phyloP scores from a whole-genome alignment of 2,888 invertebrate genomes.

The Pilophorus perplexus region DNA sequence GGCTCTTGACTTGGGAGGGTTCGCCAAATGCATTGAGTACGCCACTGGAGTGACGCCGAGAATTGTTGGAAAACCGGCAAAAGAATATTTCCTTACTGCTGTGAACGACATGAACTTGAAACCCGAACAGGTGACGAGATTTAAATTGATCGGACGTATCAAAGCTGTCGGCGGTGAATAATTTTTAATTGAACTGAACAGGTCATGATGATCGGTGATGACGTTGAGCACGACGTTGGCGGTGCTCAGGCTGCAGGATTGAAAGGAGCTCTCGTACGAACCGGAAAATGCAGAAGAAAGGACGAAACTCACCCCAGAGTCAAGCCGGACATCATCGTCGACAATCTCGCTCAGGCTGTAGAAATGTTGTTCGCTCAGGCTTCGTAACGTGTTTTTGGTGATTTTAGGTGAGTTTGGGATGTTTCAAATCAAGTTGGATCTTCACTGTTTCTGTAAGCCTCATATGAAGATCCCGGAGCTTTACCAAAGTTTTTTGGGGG shows the following conservation, averaged over 20 bases:
- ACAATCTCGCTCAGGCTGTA: slow-evolving; percentile 46
- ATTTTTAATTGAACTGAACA: slow-evolving; percentile 51
- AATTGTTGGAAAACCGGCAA: slow-evolving; percentile 72
- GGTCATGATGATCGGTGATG: slow-evolving; percentile 70
- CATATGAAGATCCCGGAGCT: too few species aligned
- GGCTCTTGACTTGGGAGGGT: slow-evolving; percentile 76
- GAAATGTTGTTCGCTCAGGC: slow-evolving; percentile 18
- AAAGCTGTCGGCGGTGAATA: neutral
- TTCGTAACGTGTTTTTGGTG: too few species aligned
- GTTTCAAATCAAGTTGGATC: too few species aligned
- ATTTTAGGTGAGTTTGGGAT: too few species aligned
- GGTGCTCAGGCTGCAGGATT: slow-evolving; percentile 73
- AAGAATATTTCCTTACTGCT: slow-evolving; percentile 63
- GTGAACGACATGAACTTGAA: slow-evolving; percentile 55
- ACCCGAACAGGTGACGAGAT: slow-evolving; percentile 68
- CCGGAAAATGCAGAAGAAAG: slow-evolving; percentile 69
- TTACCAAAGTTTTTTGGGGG: too few species aligned
- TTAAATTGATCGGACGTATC: neutral
- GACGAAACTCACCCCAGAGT: slow-evolving; percentile 56
- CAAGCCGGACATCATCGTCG: slow-evolving; percentile 45
- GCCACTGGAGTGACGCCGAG: slow-evolving; percentile 65
- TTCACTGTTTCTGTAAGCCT: too few species aligned
- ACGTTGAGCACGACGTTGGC: slow-evolving; percentile 71
- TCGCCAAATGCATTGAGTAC: slow-evolving; percentile 74
- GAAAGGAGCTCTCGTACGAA: slow-evolving; percentile 69